Evolutionary conservation across 2,113 vertebrate genomes (phyloP).

Genomic region (Ibidorhyncha struthersii): DNA sequence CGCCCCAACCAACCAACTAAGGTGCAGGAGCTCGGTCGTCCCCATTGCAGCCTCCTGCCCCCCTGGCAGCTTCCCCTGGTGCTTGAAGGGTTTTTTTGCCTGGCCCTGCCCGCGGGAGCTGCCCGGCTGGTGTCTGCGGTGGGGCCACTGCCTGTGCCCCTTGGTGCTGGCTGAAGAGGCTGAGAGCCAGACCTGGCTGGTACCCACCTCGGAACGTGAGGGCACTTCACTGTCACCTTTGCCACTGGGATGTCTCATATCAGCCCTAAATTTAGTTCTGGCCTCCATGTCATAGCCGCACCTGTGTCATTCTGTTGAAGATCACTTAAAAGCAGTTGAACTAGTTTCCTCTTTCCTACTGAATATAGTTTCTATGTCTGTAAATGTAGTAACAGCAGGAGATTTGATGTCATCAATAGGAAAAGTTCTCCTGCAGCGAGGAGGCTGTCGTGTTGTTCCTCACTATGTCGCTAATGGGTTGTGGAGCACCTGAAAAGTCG

Average conservation of each 20-base stretch:
- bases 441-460: not conserved
- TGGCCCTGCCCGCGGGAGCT: not conserved
- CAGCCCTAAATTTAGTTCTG: not conserved
- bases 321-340: not conserved
- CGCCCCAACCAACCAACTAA: not conserved
- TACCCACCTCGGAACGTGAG: not conserved
- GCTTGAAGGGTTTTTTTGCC: not conserved
- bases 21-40: not conserved
- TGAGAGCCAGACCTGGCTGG: not conserved
- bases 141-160: accelerated
- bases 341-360: not conserved
- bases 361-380: not conserved
- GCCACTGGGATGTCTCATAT: not conserved
- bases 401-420: not conserved
- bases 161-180: not conserved
- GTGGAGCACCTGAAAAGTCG: not conserved
- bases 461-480: accelerated
- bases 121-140: accelerated
- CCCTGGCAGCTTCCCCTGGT: not conserved
- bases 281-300: not conserved
- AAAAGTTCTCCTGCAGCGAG: not conserved
- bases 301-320: not conserved
- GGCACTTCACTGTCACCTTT: not conserved
- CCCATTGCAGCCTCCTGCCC: not conserved
- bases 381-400: not conserved